Evolutionary conservation across 2,797 vertebrate species (phyloP), one percentile per base, ranked within the genome.

Genomic region (Anguilla anguilla): DNA sequence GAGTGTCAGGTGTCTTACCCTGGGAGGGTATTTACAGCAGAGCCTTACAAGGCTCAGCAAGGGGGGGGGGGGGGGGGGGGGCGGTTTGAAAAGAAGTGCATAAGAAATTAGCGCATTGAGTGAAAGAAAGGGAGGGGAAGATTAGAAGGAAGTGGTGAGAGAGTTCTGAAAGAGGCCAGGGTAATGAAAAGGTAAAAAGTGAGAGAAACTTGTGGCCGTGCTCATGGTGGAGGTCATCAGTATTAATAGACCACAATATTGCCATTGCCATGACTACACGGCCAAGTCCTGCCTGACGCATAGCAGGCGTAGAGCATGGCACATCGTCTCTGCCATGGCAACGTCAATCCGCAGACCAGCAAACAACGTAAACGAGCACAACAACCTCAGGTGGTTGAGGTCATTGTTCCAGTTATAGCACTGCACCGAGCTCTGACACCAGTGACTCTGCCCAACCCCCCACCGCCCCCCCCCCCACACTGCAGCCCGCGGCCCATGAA

Each of bases 401-500:
- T 88, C 82, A 87, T 84, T 87, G 85, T 86, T 17, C 9, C 46
- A 51, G 64, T 51, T 25, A 39, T 67, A 72, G 64, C 64, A 46
- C 39, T 22, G 43, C 61, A 28, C 43, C n/a, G 15, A 39, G 46
- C 9, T 11, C 7, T 86, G 22, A 25, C 43, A 10, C 43, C 74
- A 19, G 51, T 10, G 51, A 51, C 51, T 51, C 51, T 10, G 5
- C 51, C 51, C 9, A 51, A 51, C n/a, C 4, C 1, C 55, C 19
- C 35, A 2, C 11, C 35, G 10, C 69, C 22, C 61, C 2, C 31
- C 72, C 46, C 43, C 11, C 57, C 31, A 39, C 84, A 31, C 39
- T 43, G 1, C 84, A 88, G 89, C 57, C 74, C 86, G 90, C 94
- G 95, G 88, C 96, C 96, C 0, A 91, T 96, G 90, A 96, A 96